These are phyloP conservation scores for Blastobasis lacticolella DNA, from an alignment of 2,888 invertebrate species.

Conservation along the genomic window DNA sequence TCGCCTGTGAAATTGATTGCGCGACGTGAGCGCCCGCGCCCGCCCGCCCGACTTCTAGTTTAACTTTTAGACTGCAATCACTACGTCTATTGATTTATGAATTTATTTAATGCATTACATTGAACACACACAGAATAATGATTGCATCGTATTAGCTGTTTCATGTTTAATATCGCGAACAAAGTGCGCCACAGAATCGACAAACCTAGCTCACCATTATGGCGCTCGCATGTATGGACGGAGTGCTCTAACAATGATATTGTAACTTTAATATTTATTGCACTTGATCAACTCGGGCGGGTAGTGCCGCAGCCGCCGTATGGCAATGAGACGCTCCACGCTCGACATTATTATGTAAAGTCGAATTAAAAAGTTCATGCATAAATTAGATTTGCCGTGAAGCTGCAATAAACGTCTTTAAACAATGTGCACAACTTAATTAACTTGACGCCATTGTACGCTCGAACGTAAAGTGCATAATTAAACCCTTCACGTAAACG, in stretches of 20 bases:
- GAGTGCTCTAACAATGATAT: slow-evolving; percentile 64
- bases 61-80: slow-evolving; percentile 11
- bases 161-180: slow-evolving; percentile 56
- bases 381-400: slow-evolving; percentile 43
- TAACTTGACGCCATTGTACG: slow-evolving; percentile 64
- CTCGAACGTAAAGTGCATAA: slow-evolving; percentile 62
- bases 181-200: slow-evolving; percentile 61
- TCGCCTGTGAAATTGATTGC: slow-evolving; percentile 46
- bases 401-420: slow-evolving; percentile 52
- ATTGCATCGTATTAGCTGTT: slow-evolving; percentile 48
- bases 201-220: slow-evolving; percentile 52
- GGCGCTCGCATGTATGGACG: slow-evolving; percentile 46
- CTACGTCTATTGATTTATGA: background rate
- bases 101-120: slow-evolving; percentile 1
- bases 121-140: slow-evolving; percentile 22
- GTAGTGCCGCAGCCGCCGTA: slow-evolving; percentile 33
- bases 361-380: slow-evolving; percentile 53
- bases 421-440: slow-evolving; percentile 63
- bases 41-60: background rate
- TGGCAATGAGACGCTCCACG: slow-evolving; percentile 20
- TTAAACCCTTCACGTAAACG: slow-evolving; percentile 68
- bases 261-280: slow-evolving; percentile 71
- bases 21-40: slow-evolving; percentile 6
- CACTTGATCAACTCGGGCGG: slow-evolving; percentile 60
- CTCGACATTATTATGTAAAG: slow-evolving; percentile 26